Conservation (phyloP, 2,797 vertebrate genomes). For the Odontamblyopus rebecca region DNA sequence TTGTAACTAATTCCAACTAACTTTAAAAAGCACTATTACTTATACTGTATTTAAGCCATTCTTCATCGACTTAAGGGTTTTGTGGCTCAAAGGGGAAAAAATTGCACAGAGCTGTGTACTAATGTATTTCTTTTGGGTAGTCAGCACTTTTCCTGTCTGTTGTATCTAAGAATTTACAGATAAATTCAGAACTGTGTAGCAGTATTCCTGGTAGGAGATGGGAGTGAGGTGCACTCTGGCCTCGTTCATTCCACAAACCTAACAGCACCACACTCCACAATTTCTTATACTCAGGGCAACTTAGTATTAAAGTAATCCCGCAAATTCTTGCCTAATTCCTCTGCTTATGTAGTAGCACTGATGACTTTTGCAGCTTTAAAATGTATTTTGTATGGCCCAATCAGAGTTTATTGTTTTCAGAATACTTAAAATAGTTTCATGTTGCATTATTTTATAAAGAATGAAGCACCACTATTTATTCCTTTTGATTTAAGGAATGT, state of each 20-base stretch:
- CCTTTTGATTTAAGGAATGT: too few relatives aligned
- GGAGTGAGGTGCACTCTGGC: slow-evolving; percentile 6
- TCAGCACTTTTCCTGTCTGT: slow-evolving; percentile 4
- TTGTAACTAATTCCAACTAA: too few relatives aligned
- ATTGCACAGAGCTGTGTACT: background rate
- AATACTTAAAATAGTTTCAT: too few relatives aligned
- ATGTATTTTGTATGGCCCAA: too few relatives aligned
- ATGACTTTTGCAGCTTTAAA: background rate
- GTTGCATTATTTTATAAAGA: too few relatives aligned
- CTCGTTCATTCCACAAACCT: slow-evolving; percentile 16
- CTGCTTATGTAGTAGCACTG: slow-evolving; percentile 14
- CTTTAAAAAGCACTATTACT: background rate
- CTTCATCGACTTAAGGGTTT: background rate
- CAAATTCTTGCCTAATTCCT: slow-evolving; percentile 15
- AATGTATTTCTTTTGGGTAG: background rate
- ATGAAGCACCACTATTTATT: too few relatives aligned
- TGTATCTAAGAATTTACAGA: background rate
- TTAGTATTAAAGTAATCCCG: slow-evolving; percentile 8
- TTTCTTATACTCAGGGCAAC: slow-evolving; percentile 16
- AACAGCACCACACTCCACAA: slow-evolving; percentile 7
- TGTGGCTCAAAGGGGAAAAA: background rate
- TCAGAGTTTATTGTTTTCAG: too few relatives aligned
- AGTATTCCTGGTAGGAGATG: background rate
- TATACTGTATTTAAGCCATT: background rate
- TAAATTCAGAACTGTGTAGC: slow-evolving; percentile 4